Percentiles rank a stretch among this genome's conserved stretches.
phyloP scores from a whole-genome alignment of 2,113 vertebrate genomes.

The Sebastes fasciatus region DNA sequence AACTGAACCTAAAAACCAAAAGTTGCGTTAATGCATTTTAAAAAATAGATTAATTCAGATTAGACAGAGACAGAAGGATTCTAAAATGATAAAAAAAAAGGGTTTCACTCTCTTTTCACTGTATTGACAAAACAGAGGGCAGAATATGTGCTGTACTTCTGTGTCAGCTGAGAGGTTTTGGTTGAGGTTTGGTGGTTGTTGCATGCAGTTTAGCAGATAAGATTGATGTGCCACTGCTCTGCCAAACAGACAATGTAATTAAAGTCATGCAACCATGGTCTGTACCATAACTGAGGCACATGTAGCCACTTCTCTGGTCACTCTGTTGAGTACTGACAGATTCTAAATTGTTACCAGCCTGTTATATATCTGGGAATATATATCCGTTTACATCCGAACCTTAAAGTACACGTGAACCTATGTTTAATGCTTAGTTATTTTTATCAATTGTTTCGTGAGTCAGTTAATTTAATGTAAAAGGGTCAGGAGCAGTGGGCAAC shows the following conservation, averaged over 20 bases:
- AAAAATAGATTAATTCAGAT: background rate
- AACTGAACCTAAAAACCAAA: no score
- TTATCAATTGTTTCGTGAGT: no score
- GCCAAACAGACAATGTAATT: conserved; percentile 75
- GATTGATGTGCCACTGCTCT: conserved; percentile 71
- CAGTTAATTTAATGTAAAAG: no score
- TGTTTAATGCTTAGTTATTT: no score
- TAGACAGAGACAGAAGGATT: background rate
- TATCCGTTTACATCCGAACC: background rate
- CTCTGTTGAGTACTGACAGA: conserved; percentile 8
- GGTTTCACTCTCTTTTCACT: conserved; percentile 3
- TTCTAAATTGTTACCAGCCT: background rate
- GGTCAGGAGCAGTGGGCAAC: no score
- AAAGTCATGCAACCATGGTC: conserved; percentile 70
- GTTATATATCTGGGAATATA: background rate
- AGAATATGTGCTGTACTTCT: conserved; percentile 19
- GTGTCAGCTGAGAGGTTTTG: conserved; percentile 49
- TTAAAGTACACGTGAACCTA: background rate
- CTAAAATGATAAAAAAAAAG: conserved; percentile 10
- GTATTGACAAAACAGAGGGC: background rate
- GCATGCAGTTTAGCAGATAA: conserved; percentile 68
- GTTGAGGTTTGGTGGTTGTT: conserved; percentile 52
- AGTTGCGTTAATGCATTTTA: no score
- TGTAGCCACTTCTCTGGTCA: conserved; percentile 27
- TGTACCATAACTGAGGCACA: conserved; percentile 42